Evolutionary conservation across 2,113 vertebrate species (phyloP), one percentile per base, ranked within the genome.

Genomic region (Tyrannus savana): DNA sequence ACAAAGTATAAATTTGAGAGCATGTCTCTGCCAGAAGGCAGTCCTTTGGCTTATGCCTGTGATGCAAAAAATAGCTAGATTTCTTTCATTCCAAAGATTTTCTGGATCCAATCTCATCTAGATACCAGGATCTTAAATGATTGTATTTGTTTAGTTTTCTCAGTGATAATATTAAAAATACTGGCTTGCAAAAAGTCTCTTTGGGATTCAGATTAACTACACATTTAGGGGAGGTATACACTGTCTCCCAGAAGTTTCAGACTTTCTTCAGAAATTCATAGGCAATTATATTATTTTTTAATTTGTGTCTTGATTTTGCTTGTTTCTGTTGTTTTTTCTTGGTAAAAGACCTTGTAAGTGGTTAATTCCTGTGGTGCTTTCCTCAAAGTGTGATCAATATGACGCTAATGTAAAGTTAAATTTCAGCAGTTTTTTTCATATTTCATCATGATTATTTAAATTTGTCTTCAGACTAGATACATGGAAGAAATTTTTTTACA

Each of bases 251-350:
- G 22, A 76, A 44, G 10, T 31, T 76, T 88, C 41, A 72, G 28
- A 27, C 6, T 66, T 71, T 50, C 44, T 41, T 67, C 47, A 42
- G 24, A 37, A 80, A 67, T 62, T 27, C 6, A 12, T 30, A 19
- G 6, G 10, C 2, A 9, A 0, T 31, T 49, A 42, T 27, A 41
- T 31, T 13, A 30, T 55, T 33, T 52, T 14, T 58, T 25, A 4
- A 33, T 6, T 52, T 58, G 1, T 2, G 1, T 2, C 7, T n/a
- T 53, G 6, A 0, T 58, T 53, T 66, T 72, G 1, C 14, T 75
- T 74, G 2, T 63, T 89, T 55, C 17, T 68, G 11, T 22, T 52
- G 5, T 42, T 87, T 87, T 58, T 31, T 58, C 23, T 92, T 46
- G 10, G 6, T 79, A 60, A 25, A 60, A 25, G 58, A 27, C 7